These are phyloP conservation scores for Saimiri boliviensis DNA, from an alignment of 2,113 vertebrate genomes.

Conservation along the genomic window DNA sequence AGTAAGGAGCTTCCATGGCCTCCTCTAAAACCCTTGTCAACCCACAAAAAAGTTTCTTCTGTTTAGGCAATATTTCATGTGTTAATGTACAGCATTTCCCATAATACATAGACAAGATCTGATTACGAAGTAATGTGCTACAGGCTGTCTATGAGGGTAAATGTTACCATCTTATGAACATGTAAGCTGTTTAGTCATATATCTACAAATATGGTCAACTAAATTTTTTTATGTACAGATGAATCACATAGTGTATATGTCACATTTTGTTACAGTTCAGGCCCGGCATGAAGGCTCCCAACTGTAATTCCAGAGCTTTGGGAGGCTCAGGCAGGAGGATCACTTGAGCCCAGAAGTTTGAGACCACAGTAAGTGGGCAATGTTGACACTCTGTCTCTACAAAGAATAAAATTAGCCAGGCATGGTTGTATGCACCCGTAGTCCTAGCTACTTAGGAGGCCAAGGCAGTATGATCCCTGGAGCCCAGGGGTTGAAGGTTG, in stretches of 20 bases:
- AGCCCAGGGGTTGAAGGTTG: too few relatives aligned
- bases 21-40: neutral
- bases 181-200: neutral
- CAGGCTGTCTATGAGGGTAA: accelerated
- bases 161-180: neutral
- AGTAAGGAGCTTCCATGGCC: neutral
- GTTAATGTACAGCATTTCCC: neutral
- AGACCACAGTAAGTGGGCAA: too few relatives aligned
- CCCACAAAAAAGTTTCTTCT: neutral
- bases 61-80: neutral
- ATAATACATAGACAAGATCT: neutral
- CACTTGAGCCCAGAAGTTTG: too few relatives aligned
- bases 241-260: neutral
- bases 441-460: too few relatives aligned
- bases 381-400: too few relatives aligned
- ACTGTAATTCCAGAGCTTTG: too few relatives aligned
- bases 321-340: too few relatives aligned
- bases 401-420: too few relatives aligned
- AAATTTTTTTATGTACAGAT: neutral
- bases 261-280: neutral
- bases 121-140: neutral
- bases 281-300: too few relatives aligned
- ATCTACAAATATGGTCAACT: neutral
- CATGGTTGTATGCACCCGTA: too few relatives aligned
- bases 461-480: too few relatives aligned